A percentile compares a stretch with the other conserved stretches of the same genome.
These are phyloP conservation scores for Drosophila multiciliata DNA, from an alignment of 2,888 invertebrate species.

Conservation along the genomic window DNA sequence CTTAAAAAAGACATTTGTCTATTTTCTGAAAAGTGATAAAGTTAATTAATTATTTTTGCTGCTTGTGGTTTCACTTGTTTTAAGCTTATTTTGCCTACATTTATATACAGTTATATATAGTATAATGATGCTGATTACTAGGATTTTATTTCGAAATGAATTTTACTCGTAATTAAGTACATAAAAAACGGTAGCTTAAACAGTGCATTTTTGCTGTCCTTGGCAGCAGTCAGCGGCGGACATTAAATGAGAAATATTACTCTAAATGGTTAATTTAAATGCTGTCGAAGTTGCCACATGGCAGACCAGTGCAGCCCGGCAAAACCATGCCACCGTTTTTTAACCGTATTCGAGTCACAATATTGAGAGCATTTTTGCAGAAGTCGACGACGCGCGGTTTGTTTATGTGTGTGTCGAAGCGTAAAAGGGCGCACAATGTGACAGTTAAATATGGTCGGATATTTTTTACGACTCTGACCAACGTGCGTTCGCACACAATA, in stretches of 20 bases:
- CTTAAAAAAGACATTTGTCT: not conserved
- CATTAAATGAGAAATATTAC: slow-evolving; percentile 42
- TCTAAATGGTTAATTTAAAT: slow-evolving; percentile 60
- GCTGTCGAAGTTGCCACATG: slow-evolving; percentile 30
- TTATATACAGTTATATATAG: no score
- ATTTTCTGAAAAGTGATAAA: not conserved
- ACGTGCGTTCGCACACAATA: slow-evolving; percentile 25
- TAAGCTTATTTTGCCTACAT: not conserved
- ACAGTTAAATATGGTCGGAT: slow-evolving; percentile 75
- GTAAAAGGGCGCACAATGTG: slow-evolving; percentile 70
- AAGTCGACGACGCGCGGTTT: slow-evolving; percentile 55
- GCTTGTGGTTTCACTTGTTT: not conserved
- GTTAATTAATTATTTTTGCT: not conserved
- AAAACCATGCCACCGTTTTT: not conserved
- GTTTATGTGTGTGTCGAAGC: slow-evolving; percentile 75
- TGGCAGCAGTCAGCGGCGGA: slow-evolving; percentile 2
- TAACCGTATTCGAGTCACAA: slow-evolving; percentile 65
- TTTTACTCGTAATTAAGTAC: not conserved
- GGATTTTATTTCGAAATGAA: not conserved
- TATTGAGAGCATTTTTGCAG: slow-evolving; percentile 59
- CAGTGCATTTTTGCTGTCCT: not conserved
- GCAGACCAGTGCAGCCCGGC: not conserved
- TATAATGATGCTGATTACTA: not conserved
- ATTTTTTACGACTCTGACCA: slow-evolving; percentile 57
- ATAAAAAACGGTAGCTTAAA: not conserved